phyloP scores from a whole-genome alignment of 1,140 invertebrate genomes.

The Papilio helenus region DNA sequence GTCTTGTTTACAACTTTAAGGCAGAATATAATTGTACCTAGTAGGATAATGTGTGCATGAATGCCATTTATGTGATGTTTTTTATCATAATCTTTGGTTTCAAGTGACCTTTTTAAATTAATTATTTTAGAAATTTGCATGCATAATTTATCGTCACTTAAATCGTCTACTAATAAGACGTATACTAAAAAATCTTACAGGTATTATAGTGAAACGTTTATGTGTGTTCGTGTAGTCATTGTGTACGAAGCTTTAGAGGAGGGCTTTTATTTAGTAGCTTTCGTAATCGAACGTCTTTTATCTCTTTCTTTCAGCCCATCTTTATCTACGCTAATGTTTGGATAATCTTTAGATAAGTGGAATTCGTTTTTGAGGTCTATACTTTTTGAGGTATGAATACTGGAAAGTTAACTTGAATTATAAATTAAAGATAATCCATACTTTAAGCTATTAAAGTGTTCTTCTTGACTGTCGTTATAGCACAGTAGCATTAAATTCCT shows the following conservation, averaged over 20 bases:
- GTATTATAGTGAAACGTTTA: not conserved
- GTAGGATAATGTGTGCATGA: too few relatives aligned
- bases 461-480: too few relatives aligned
- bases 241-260: not conserved
- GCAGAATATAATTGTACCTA: not conserved
- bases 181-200: not conserved
- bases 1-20: conserved; percentile 5
- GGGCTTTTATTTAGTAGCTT: conserved; percentile 20
- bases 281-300: conserved; percentile 13
- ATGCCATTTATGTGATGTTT: too few relatives aligned
- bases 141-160: too few relatives aligned
- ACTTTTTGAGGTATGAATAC: not conserved
- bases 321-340: not conserved
- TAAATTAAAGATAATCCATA: too few relatives aligned
- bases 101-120: too few relatives aligned
- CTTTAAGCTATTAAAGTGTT: too few relatives aligned
- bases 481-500: not conserved
- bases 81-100: too few relatives aligned
- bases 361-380: not conserved
- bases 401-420: too few relatives aligned
- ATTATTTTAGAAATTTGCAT: too few relatives aligned
- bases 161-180: not conserved
- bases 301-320: not conserved
- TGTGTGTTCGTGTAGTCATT: not conserved
- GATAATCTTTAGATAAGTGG: not conserved